Evolutionary conservation across 2,797 vertebrate genomes (phyloP).

Genomic region (Chromobotia macracanthus): DNA sequence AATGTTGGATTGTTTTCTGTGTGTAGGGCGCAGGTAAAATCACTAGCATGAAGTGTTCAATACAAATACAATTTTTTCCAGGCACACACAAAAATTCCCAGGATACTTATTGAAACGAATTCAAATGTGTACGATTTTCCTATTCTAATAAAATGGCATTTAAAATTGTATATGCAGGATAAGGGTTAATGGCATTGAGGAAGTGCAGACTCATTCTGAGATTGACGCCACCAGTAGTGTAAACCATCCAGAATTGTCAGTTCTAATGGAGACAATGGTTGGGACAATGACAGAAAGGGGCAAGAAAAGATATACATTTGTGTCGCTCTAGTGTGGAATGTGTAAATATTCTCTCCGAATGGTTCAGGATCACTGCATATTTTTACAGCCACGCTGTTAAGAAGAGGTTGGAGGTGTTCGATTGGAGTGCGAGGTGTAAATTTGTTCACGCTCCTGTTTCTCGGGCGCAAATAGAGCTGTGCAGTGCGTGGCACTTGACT

Average conservation of each 20-base stretch:
- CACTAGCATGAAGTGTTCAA: neutral
- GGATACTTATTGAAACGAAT: slow-evolving; percentile 9
- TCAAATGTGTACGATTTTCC: slow-evolving; percentile 9
- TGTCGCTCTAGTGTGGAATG: slow-evolving; percentile 61
- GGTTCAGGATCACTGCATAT: slow-evolving; percentile 72
- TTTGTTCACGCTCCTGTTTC: slow-evolving; percentile 71
- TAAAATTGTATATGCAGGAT: slow-evolving; percentile 31
- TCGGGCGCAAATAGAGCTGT: slow-evolving; percentile 66
- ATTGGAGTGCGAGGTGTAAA: slow-evolving; percentile 74
- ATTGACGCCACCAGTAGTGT: slow-evolving; percentile 71
- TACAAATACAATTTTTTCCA: slow-evolving; percentile 33
- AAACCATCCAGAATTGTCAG: slow-evolving; percentile 66
- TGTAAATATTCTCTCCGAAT: slow-evolving; percentile 65
- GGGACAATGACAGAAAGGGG: slow-evolving; percentile 25
- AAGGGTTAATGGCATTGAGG: slow-evolving; percentile 29
- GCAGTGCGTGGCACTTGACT: slow-evolving; percentile 51
- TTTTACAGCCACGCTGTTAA: slow-evolving; percentile 63
- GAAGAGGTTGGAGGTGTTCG: slow-evolving; percentile 58
- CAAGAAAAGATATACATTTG: slow-evolving; percentile 52
- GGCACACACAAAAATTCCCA: neutral
- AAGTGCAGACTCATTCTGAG: slow-evolving; percentile 58
- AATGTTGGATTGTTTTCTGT: neutral
- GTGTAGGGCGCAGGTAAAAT: neutral
- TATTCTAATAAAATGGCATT: slow-evolving; percentile 32
- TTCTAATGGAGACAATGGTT: slow-evolving; percentile 44